Evolutionary conservation across 2,797 vertebrate genomes (phyloP).

Genomic region (Hapalemur alaotrensis): DNA sequence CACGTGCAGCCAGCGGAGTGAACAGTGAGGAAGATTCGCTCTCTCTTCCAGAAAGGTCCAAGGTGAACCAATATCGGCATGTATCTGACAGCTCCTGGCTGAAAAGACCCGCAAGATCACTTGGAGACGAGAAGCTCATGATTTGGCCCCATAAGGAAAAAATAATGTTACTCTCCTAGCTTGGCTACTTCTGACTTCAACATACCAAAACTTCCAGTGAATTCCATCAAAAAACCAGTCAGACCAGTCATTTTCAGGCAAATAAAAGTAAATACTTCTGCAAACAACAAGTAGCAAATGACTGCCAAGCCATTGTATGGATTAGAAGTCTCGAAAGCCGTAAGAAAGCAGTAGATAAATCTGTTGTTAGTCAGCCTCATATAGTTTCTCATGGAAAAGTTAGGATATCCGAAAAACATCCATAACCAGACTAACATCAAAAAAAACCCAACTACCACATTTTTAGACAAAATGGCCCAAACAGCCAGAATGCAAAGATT

Average conservation of each 20-base stretch:
- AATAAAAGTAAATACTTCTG: constrained; percentile 33
- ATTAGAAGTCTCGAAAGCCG: neutral
- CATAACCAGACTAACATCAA: neutral
- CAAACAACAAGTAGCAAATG: neutral
- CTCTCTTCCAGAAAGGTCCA: neutral
- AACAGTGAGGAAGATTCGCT: neutral
- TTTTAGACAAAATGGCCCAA: neutral
- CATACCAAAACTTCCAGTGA: neutral
- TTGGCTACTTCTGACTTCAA: neutral
- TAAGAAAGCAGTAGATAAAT: neutral
- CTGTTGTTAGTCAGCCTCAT: neutral
- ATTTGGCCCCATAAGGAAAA: constrained; percentile 20
- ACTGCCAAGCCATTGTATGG: neutral
- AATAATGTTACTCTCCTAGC: neutral
- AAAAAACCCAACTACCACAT: neutral
- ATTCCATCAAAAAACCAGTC: neutral
- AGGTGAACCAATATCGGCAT: neutral
- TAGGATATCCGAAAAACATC: neutral
- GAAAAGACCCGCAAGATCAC: neutral
- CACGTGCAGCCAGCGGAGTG: neutral
- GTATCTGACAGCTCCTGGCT: neutral
- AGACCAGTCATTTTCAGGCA: neutral
- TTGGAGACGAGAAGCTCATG: neutral
- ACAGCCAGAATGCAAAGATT: neutral
- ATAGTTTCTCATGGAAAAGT: neutral